These are phyloP conservation scores for Siphamia tubifer DNA, from an alignment of 2,113 vertebrate species.

Conservation along the genomic window DNA sequence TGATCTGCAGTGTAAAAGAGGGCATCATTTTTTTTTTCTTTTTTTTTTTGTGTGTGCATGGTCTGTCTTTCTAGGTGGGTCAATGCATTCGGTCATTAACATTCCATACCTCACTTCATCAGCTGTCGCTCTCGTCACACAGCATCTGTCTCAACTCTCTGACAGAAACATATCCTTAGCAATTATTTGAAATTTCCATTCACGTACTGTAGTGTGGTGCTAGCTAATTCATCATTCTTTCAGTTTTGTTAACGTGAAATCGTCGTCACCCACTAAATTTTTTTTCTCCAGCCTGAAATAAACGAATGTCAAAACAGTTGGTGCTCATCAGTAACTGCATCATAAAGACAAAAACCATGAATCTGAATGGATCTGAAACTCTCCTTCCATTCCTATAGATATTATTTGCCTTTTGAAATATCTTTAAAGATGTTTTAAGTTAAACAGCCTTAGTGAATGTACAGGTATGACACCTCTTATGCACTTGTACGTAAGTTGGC, in stretches of 20 bases:
- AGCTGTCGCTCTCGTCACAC: conserved; percentile 1
- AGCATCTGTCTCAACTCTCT: not conserved
- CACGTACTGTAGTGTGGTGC: conserved; percentile 4
- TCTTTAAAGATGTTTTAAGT: conserved; percentile 61
- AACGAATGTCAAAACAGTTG: conserved; percentile 59
- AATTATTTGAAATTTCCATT: conserved; percentile 21
- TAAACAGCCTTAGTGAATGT: conserved; percentile 92
- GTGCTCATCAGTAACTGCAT: conserved; percentile 81
- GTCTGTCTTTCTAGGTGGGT: conserved; percentile 16
- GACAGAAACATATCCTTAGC: not conserved
- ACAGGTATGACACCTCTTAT: conserved; percentile 86
- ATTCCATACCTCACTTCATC: conserved; percentile 74
- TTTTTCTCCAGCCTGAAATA: not conserved
- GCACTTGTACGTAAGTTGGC: conserved; percentile 84
- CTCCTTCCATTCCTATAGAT: conserved; percentile 91
- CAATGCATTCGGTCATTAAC: conserved; percentile 54
- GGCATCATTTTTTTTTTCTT: conserved; percentile 11
- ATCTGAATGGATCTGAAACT: conserved; percentile 84
- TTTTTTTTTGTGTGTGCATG: not conserved
- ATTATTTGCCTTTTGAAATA: conserved; percentile 90
- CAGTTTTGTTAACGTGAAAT: not conserved
- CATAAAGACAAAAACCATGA: conserved; percentile 72
- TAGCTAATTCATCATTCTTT: not conserved
- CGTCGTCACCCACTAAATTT: not conserved
- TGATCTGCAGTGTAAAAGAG: conserved; percentile 50